Conservation (phyloP, 2,113 vertebrate species). For the Procavia capensis region DNA sequence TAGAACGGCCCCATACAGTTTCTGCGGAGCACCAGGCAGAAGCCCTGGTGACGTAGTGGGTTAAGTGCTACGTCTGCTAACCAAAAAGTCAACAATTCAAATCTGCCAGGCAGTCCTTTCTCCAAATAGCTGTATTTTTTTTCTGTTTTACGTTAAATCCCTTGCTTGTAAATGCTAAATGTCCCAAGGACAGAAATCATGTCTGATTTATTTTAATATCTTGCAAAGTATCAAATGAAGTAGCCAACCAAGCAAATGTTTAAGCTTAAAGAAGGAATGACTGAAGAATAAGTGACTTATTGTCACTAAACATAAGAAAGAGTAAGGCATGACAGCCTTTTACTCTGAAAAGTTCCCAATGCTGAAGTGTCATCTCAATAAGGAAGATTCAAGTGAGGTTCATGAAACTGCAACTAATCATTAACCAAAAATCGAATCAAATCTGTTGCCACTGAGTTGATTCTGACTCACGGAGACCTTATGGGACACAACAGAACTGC, state of each 20-base stretch:
- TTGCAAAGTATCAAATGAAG: background rate
- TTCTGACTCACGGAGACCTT: no score
- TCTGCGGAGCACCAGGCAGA: no score
- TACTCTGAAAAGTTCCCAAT: background rate
- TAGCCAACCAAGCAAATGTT: background rate
- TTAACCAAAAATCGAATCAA: background rate
- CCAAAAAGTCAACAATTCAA: no score
- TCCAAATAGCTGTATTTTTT: background rate
- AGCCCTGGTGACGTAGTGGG: no score
- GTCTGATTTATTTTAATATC: background rate
- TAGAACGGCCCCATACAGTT: no score
- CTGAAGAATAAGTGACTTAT: background rate
- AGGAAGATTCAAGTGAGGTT: background rate
- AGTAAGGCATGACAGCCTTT: background rate
- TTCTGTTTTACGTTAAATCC: background rate
- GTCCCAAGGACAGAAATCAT: background rate
- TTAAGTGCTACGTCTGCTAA: no score
- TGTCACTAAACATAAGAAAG: background rate
- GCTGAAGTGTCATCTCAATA: background rate
- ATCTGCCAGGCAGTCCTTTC: no score
- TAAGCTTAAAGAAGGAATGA: background rate
- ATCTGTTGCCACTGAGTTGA: no score
- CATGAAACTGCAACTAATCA: background rate
- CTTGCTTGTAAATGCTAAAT: background rate
- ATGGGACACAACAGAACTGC: no score